A percentile compares a stretch with the other conserved stretches of the same genome.
Conservation (phyloP, 2,888 invertebrate genomes). For the Achlya flavicornis region DNA sequence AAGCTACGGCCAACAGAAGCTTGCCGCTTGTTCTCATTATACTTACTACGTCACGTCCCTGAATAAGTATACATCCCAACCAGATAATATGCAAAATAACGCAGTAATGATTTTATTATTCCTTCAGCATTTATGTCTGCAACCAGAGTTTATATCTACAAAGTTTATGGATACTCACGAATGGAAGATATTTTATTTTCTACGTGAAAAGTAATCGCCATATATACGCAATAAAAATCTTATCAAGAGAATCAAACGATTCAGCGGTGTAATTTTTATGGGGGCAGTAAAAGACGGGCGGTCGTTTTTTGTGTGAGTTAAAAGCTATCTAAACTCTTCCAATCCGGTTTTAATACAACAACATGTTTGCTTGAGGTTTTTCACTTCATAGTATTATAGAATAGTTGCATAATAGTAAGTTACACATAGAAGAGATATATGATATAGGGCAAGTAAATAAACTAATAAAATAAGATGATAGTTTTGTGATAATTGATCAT, state of each 20-base stretch:
- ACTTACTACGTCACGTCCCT: constrained; percentile 53
- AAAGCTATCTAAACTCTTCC: constrained; percentile 26
- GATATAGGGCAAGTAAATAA: too few relatives aligned
- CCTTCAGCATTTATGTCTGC: constrained; percentile 12
- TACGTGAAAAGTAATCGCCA: constrained; percentile 48
- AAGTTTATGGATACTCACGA: constrained; percentile 5
- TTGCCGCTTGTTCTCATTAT: constrained; percentile 56
- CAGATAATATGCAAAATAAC: constrained; percentile 31
- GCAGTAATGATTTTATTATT: constrained; percentile 17
- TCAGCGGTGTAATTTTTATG: constrained; percentile 66
- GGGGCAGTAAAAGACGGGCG: constrained; percentile 54
- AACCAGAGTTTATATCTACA: neutral
- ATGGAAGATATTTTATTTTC: constrained; percentile 36
- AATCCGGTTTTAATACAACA: constrained; percentile 23
- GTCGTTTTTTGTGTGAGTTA: constrained; percentile 49
- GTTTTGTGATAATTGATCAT: too few relatives aligned
- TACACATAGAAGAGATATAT: too few relatives aligned
- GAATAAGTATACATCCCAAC: constrained; percentile 40
- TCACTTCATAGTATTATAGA: neutral
- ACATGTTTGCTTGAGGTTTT: constrained; percentile 17
- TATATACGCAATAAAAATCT: constrained; percentile 60
- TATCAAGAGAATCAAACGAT: constrained; percentile 63
- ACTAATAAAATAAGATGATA: too few relatives aligned
- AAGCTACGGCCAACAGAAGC: constrained; percentile 47
- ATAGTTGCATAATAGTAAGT: too few relatives aligned